phyloP scores from a whole-genome alignment of 2,797 vertebrate genomes.

The Notamacropus eugenii region DNA sequence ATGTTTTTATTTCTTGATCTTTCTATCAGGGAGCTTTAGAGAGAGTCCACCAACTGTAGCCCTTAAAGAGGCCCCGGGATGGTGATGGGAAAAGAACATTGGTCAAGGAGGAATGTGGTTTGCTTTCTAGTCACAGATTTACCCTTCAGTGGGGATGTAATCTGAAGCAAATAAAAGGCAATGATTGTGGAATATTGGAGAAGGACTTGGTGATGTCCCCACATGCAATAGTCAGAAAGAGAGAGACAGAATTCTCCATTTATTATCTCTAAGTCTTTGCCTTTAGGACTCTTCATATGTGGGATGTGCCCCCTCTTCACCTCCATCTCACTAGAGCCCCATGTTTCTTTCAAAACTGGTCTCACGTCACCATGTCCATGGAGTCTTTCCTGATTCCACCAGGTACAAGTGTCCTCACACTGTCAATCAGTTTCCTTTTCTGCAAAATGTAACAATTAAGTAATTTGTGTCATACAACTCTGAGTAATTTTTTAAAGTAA shows the following conservation, averaged over 20 bases:
- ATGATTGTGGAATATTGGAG: neutral
- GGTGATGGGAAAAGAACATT: neutral
- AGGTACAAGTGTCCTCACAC: neutral
- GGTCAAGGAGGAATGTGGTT: neutral
- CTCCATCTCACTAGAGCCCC: neutral
- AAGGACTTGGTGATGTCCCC: neutral
- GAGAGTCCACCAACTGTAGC: too few relatives aligned
- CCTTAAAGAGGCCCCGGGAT: neutral
- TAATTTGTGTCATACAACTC: neutral
- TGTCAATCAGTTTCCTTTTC: neutral
- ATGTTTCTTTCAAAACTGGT: neutral
- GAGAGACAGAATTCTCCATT: neutral
- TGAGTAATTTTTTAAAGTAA: neutral
- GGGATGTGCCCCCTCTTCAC: neutral
- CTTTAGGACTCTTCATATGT: neutral
- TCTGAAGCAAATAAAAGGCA: neutral
- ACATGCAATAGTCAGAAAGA: neutral
- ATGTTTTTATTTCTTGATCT: slow-evolving; percentile 13
- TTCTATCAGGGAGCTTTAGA: neutral
- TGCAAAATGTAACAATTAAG: neutral
- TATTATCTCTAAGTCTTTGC: neutral
- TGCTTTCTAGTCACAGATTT: neutral
- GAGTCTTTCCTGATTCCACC: neutral
- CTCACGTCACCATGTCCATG: neutral
- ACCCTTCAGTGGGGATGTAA: neutral